Conservation (phyloP, 1,140 invertebrate genomes). For the Drosophila erecta region DNA sequence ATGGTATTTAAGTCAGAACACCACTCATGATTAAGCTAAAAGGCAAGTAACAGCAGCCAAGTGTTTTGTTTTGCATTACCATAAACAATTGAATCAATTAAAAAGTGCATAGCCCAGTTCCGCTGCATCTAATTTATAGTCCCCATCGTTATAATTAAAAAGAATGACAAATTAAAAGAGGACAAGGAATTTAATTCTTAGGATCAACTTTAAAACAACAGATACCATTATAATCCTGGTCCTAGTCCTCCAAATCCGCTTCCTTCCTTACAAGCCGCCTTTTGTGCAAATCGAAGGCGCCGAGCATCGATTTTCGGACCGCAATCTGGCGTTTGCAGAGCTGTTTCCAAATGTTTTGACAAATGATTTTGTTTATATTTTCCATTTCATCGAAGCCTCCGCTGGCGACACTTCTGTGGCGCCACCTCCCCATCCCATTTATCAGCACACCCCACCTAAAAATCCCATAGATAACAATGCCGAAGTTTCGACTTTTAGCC, state of each 20-base stretch:
- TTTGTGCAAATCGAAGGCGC: slow-evolving; percentile 50
- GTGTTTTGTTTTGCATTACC: too few relatives aligned
- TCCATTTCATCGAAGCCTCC: slow-evolving; percentile 76
- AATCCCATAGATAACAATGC: slow-evolving; percentile 63
- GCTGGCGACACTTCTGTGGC: slow-evolving; percentile 60
- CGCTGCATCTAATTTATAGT: too few relatives aligned
- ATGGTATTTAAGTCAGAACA: too few relatives aligned
- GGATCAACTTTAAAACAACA: neutral
- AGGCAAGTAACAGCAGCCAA: too few relatives aligned
- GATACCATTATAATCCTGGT: neutral
- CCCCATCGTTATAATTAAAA: too few relatives aligned
- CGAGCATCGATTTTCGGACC: slow-evolving; percentile 48
- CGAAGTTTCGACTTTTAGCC: slow-evolving; percentile 55
- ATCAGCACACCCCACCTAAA: neutral
- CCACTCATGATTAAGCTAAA: too few relatives aligned
- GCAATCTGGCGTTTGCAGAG: slow-evolving; percentile 57
- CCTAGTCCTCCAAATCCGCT: slow-evolving; percentile 50
- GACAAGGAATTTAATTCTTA: neutral
- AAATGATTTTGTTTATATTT: slow-evolving; percentile 83
- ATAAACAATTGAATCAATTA: too few relatives aligned
- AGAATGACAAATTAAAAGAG: too few relatives aligned
- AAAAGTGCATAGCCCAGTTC: too few relatives aligned
- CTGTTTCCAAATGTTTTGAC: slow-evolving; percentile 78
- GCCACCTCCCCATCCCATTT: slow-evolving; percentile 8
- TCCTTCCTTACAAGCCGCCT: slow-evolving; percentile 56